phyloP scores from a whole-genome alignment of 2,888 invertebrate genomes.

The Dolichopus griseipennis region DNA sequence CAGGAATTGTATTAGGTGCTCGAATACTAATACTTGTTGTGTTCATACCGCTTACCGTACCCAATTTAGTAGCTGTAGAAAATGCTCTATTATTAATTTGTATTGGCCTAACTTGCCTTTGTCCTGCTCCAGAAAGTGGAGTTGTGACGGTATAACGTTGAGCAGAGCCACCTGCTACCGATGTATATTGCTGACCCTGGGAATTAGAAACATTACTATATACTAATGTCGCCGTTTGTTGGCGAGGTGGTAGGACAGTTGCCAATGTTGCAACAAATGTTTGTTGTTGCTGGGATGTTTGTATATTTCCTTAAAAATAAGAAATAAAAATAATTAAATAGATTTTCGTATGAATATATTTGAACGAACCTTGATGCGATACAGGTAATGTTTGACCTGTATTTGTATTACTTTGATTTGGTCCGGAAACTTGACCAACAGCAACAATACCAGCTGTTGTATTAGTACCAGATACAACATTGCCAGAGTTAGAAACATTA shows the following conservation, averaged over 20 bases:
- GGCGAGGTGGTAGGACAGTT: constrained; percentile 39
- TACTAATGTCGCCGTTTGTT: constrained; percentile 40
- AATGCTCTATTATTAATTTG: constrained; percentile 36
- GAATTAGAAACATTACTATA: constrained; percentile 37
- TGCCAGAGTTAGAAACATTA: constrained; percentile 23
- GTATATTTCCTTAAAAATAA: neutral
- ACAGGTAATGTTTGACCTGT: neutral
- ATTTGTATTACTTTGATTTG: neutral
- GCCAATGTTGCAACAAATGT: constrained; percentile 40
- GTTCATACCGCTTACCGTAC: constrained; percentile 27
- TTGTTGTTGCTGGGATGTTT: constrained; percentile 27
- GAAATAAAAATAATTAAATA: neutral
- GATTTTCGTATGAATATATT: neutral
- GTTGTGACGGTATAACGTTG: constrained; percentile 40
- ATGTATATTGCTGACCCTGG: constrained; percentile 37
- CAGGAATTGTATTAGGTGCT: constrained; percentile 36
- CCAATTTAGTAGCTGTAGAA: constrained; percentile 33
- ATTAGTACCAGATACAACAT: constrained; percentile 18
- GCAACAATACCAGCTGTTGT: constrained; percentile 25
- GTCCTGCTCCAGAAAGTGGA: constrained; percentile 26
- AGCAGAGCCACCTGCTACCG: constrained; percentile 23
- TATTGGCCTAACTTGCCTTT: constrained; percentile 41
- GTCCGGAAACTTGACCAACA: constrained; percentile 22
- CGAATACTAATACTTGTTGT: constrained; percentile 42
- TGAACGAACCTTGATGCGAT: neutral